These are phyloP conservation scores for Neuroterus valhalla DNA, from an alignment of 1,140 invertebrate species.

Conservation along the genomic window DNA sequence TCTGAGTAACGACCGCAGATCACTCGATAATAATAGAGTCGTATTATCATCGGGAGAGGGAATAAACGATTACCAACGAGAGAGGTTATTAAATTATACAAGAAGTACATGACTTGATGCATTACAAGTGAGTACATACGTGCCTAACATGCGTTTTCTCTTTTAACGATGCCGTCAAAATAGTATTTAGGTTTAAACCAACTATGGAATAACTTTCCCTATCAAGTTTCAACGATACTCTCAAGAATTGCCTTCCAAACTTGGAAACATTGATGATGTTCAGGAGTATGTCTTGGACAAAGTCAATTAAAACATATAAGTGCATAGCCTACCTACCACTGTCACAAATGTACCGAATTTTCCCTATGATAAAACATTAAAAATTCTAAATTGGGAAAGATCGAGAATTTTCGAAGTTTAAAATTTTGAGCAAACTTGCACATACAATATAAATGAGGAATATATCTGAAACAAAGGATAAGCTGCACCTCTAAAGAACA, in stretches of 20 bases:
- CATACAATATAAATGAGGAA: too few species aligned
- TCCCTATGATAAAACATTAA: too few species aligned
- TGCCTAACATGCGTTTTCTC: constrained; percentile 11
- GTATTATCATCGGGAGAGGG: constrained; percentile 13
- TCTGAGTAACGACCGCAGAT: background rate
- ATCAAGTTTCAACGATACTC: background rate
- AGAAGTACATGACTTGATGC: background rate
- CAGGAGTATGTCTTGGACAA: too few species aligned
- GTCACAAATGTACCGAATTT: too few species aligned
- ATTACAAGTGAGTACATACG: background rate
- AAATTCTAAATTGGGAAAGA: too few species aligned
- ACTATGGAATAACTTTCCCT: constrained; percentile 3
- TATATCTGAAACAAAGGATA: too few species aligned
- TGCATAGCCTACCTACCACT: too few species aligned
- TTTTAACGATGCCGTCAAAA: constrained; percentile 15
- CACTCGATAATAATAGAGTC: constrained; percentile 10
- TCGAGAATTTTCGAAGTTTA: too few species aligned
- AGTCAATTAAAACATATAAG: too few species aligned
- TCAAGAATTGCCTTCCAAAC: background rate
- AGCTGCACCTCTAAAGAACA: too few species aligned
- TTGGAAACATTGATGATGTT: too few species aligned
- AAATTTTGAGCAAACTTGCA: too few species aligned
- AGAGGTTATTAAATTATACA: constrained; percentile 22
- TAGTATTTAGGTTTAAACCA: constrained; percentile 7
- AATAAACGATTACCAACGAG: constrained; percentile 20